Base-by-base conservation (phyloP, 2,113 vertebrate species). In the Morone chrysops region DNA sequence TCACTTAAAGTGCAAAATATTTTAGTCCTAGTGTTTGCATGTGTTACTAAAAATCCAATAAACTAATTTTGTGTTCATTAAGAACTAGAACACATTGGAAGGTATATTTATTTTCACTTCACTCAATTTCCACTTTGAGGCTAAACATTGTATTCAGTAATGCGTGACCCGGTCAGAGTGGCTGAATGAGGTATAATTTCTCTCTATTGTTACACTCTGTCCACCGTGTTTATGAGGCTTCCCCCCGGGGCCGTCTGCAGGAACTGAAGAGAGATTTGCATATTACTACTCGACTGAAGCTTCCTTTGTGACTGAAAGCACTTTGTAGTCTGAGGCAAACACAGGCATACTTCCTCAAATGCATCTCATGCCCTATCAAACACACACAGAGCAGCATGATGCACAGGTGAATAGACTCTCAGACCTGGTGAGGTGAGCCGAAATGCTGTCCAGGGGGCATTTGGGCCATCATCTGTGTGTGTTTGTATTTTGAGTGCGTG, bases 221-320 rank as follows among this genome's bases (percentile, higher is more conserved):
- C 48, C 65, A 36, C 45, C 1, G 40, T 11, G n/a, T 40, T 66
- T 13, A 6, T 0, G 10, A 53, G 17, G 59, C 54, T 31, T 11
- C 0, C 36, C 63, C 84, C 61, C 1, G 16, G 71, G 53, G 56
- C 41, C 11, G 20, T 69, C 31, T 40, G 41, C 47, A 36, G 45
- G 51, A 75, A 61, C 61, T 31, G n/a, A 54, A 40, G 9, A 57
- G 51, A 56, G n/a, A 70, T 84, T 78, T 61, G 13, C 82, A 70
- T 84, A 81, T 71, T 60, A 60, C 48, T 36, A 11, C 25, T 36
- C 31, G 13, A n/a, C 47, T 12, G 36, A 53, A 16, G 59, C 71
- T 51, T 48, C 53, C 40, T 81, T 56, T 81, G 61, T 51, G 53
- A 41, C 54, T 72, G 5, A 48, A 85, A 71, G 3, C 62, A 56